Evolutionary conservation across 2,888 invertebrate genomes (phyloP).

Genomic region (Eulithis prunata): DNA sequence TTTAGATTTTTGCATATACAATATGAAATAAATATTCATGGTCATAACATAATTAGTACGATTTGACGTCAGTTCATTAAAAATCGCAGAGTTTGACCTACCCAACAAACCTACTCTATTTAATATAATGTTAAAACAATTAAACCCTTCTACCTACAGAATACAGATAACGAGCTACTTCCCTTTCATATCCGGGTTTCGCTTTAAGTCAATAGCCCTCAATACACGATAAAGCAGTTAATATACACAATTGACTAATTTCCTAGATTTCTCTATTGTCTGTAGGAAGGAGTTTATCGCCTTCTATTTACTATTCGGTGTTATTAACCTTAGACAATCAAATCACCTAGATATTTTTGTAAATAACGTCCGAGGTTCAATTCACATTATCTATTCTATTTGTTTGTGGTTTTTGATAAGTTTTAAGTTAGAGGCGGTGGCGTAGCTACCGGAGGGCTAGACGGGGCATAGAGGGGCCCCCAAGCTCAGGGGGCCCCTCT

Average conservation of each 20-base stretch:
- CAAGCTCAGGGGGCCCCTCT: too few species aligned
- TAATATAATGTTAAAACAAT: neutral
- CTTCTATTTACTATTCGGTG: neutral
- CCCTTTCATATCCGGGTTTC: conserved; percentile 10
- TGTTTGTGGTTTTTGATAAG: too few species aligned
- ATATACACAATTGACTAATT: conserved; percentile 16
- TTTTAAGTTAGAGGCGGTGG: too few species aligned
- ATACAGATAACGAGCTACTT: neutral
- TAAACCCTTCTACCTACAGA: neutral
- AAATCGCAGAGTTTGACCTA: too few species aligned
- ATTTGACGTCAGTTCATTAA: too few species aligned
- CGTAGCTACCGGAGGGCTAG: too few species aligned
- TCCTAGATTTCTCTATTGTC: conserved; percentile 15
- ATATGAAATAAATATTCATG: too few species aligned
- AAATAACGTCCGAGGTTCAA: neutral
- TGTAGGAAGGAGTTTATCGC: conserved; percentile 12
- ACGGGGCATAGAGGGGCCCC: too few species aligned
- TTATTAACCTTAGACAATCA: conserved; percentile 20
- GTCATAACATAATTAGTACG: too few species aligned
- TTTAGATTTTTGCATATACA: too few species aligned
- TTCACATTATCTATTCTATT: neutral
- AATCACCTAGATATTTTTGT: neutral
- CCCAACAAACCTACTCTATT: too few species aligned
- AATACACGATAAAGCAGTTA: neutral
- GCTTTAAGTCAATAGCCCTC: conserved; percentile 14